Conservation (phyloP, 1,140 invertebrate species). For the Brachystomella parvula region DNA sequence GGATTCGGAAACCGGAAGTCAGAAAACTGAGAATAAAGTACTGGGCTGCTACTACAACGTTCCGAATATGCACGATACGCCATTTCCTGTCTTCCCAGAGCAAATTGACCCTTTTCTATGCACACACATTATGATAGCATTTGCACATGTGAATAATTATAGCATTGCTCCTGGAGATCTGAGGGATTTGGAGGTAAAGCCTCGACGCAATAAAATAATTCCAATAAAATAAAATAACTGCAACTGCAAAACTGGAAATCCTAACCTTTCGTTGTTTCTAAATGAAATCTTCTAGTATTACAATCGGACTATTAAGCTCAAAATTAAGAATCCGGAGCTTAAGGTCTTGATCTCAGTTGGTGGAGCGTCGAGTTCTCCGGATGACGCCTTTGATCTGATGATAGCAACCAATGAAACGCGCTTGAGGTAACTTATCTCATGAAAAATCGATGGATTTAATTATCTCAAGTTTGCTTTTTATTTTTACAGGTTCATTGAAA, state of each 20-base stretch:
- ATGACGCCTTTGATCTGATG: constrained; percentile 58
- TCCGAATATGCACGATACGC: constrained; percentile 40
- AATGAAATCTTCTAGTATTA: constrained; percentile 43
- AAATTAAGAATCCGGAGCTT: constrained; percentile 56
- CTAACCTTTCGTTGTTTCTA: constrained; percentile 4
- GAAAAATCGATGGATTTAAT: background rate
- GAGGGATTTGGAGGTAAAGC: constrained; percentile 41
- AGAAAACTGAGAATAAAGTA: background rate
- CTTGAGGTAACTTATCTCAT: constrained; percentile 47
- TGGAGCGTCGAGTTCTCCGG: constrained; percentile 46
- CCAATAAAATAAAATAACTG: background rate
- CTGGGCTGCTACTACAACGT: constrained; percentile 61
- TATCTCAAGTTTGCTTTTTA: background rate
- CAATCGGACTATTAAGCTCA: constrained; percentile 51
- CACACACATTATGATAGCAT: constrained; percentile 71
- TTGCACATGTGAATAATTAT: constrained; percentile 58
- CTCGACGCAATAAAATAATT: background rate
- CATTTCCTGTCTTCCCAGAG: constrained; percentile 27
- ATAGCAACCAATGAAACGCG: constrained; percentile 57
- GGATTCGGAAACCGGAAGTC: background rate
- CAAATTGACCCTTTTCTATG: constrained; percentile 56
- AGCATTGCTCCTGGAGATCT: constrained; percentile 47
- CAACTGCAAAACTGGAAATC: too few species aligned
- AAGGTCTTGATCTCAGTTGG: constrained; percentile 71
- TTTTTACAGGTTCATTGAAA: constrained; percentile 56